These are phyloP conservation scores for Porphyrio hochstetteri DNA, from an alignment of 2,113 vertebrate genomes.

Conservation along the genomic window DNA sequence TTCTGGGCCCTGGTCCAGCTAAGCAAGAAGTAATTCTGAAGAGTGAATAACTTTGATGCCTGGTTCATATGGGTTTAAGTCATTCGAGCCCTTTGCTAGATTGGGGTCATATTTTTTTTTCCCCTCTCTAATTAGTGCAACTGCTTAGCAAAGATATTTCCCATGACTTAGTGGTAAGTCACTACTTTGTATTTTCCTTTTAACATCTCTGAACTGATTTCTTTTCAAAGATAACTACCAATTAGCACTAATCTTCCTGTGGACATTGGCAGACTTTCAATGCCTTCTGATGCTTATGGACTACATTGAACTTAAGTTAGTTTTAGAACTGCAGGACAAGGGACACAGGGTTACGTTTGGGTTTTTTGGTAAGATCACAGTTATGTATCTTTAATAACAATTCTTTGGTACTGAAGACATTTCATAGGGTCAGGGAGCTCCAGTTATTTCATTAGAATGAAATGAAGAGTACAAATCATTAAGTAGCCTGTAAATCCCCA, in stretches of 20 bases:
- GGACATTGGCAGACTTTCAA: not conserved
- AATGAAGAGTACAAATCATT: constrained; percentile 24
- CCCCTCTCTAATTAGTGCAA: constrained; percentile 7
- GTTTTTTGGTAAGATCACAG: not conserved
- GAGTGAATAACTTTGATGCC: not conserved
- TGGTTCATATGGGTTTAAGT: not conserved
- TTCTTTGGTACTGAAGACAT: not conserved
- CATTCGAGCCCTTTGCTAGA: constrained; percentile 13
- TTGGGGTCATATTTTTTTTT: not conserved
- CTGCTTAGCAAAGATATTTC: constrained; percentile 36
- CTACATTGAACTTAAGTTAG: not conserved
- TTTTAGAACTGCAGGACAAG: constrained; percentile 30
- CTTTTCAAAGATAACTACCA: constrained; percentile 12
- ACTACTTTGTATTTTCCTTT: not conserved
- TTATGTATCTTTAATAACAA: constrained; percentile 21
- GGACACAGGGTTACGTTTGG: not conserved
- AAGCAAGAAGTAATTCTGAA: not conserved
- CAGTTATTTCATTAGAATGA: constrained; percentile 55
- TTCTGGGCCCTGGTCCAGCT: not conserved
- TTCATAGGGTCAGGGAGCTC: constrained; percentile 30
- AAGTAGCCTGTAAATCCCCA: constrained; percentile 40
- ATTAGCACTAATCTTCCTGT: constrained; percentile 51
- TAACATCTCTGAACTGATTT: constrained; percentile 32
- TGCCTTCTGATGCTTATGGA: constrained; percentile 16
- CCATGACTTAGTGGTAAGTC: not conserved